These are phyloP conservation scores for Enoplosus armatus DNA, from an alignment of 2,797 vertebrate genomes.

Conservation along the genomic window DNA sequence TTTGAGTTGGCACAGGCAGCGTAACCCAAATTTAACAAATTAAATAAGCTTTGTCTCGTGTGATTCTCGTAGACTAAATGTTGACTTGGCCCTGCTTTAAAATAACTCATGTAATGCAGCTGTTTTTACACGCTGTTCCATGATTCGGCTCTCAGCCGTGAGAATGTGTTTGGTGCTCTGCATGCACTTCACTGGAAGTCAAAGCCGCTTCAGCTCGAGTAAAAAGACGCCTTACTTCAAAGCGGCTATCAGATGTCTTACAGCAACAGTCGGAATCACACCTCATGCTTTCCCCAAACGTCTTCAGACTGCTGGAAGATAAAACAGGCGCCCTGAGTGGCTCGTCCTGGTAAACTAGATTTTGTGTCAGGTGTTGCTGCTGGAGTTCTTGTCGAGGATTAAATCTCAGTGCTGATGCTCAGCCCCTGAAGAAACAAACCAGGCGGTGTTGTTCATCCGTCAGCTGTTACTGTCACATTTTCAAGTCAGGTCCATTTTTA, in stretches of 20 bases:
- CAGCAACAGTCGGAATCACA: conserved; percentile 8
- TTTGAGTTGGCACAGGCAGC: background rate
- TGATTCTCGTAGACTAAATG: background rate
- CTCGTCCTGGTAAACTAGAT: conserved; percentile 9
- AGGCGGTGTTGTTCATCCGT: conserved; percentile 20
- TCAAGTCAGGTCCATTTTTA: background rate
- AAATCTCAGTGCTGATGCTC: background rate
- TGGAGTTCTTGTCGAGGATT: background rate
- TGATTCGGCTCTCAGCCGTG: background rate
- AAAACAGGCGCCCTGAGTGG: conserved; percentile 10
- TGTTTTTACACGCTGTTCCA: background rate
- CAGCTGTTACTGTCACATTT: conserved; percentile 18
- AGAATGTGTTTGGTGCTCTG: background rate
- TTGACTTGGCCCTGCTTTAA: conserved; percentile 13
- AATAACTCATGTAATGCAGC: background rate
- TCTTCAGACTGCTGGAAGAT: background rate
- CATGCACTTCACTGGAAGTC: background rate
- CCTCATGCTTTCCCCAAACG: background rate
- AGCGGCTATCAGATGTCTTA: conserved; percentile 14
- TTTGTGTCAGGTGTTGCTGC: conserved; percentile 14
- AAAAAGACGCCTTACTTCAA: background rate
- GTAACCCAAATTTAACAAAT: background rate
- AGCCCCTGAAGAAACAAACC: background rate
- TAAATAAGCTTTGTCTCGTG: background rate
- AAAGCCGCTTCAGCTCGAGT: conserved; percentile 1